Evolutionary conservation across 53 echinoderm and acorn worm genomes (phyloP), one percentile per base, ranked within the genome.

Genomic region (Crossaster papposus): DNA sequence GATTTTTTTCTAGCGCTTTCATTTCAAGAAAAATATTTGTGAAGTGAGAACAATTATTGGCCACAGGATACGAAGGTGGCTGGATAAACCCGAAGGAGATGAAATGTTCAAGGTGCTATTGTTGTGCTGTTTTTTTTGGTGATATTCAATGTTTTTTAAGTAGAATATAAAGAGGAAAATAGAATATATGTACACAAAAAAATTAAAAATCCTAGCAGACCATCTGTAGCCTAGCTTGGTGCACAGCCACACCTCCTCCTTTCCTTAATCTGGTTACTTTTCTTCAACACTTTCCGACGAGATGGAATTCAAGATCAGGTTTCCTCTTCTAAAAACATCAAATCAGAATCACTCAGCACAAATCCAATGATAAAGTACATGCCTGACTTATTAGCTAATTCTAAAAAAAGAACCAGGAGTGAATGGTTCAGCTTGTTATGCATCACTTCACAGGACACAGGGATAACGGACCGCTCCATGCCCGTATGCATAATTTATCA

Each of bases 401-500:
- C 62, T 5, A 7, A 2, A 52, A 58, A 68, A n/a, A 24, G 68
- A 5, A 28, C 68, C 10, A 11, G n/a, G 11, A 2, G 68, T 3
- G 28, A 6, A 0, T 28, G 5, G 58, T 20, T 68, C 30, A 68
- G 68, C 68, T 10, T 28, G 28, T 68, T 26, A 68, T 23, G 24
- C 68, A 58, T 15, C 6, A 4, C 10, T 23, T 5, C 68, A 68
- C 9, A 68, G 17, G 15, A 20, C 2, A 17, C 17, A 20, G 68
- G 6, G 10, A 24, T 68, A 68, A 28, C 68, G 68, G 36, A 74
- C 75, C 22, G 36, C 36, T 74, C 22, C 35, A 35, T 22, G 75
- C 75, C 75, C 13, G 38, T 51, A 78, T 78, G 78, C 78, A 78
- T 78, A 78, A 78, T 78, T 78, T 78, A 78, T 78, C 44, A 51